phyloP scores from a whole-genome alignment of 2,888 invertebrate genomes.

The Heliconius cydno region DNA sequence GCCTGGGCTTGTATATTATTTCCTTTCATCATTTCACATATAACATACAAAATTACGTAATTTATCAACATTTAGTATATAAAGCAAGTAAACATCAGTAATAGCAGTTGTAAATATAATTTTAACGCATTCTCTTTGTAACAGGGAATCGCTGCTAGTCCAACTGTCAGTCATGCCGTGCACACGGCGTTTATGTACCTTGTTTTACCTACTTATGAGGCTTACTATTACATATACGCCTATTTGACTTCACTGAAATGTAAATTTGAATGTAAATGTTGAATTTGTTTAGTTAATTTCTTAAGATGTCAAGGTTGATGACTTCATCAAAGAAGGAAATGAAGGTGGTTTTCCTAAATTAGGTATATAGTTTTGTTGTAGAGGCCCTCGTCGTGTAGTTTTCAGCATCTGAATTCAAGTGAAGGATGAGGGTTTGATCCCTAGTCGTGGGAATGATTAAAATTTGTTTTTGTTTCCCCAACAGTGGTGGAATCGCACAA shows the following conservation, averaged over 20 bases:
- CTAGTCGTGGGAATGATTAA: too few relatives aligned
- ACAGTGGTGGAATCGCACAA: too few relatives aligned
- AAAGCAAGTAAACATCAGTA: constrained; percentile 8
- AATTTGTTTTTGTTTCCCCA: too few relatives aligned
- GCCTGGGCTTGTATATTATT: not conserved
- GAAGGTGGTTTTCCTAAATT: too few relatives aligned
- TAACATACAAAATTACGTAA: too few relatives aligned
- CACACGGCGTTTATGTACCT: not conserved
- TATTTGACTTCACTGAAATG: not conserved
- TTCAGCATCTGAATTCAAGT: too few relatives aligned
- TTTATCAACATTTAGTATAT: not conserved
- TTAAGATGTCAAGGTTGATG: not conserved
- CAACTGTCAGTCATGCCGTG: constrained; percentile 6
- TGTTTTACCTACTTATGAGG: not conserved
- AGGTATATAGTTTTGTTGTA: too few relatives aligned
- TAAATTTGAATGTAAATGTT: not conserved
- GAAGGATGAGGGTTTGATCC: too few relatives aligned
- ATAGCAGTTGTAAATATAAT: constrained; percentile 1
- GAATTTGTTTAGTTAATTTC: not conserved
- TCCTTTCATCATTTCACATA: too few relatives aligned
- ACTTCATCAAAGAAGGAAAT: not conserved
- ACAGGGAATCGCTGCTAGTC: not conserved
- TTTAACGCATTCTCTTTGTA: constrained; percentile 24
- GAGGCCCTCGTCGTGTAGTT: too few relatives aligned
- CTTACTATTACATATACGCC: not conserved